A percentile compares a stretch with the other conserved stretches of the same genome.
Conservation (phyloP, 1,140 invertebrate genomes). For the Phthorimaea operculella region DNA sequence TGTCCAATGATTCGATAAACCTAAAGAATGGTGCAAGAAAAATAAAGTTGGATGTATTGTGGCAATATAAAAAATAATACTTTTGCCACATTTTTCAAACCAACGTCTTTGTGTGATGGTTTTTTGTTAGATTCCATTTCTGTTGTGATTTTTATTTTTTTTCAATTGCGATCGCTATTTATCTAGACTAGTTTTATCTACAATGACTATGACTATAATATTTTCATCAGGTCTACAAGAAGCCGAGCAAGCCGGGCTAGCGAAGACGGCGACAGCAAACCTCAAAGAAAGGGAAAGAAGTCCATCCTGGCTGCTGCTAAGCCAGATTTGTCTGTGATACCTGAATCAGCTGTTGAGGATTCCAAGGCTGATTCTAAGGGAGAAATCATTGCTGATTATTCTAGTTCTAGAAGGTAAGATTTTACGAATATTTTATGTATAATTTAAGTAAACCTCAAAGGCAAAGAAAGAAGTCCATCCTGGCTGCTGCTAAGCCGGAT, state of each 20-base stretch:
- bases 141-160: no score
- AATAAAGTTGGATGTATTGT: no score
- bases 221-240: constrained; percentile 7
- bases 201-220: no score
- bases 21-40: no score
- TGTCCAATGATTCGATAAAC: no score
- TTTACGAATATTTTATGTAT: constrained; percentile 3
- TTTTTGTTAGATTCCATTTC: no score
- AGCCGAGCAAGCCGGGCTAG: constrained; percentile 32
- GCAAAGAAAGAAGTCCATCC: constrained; percentile 41
- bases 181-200: no score
- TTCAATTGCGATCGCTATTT: no score
- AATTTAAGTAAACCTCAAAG: constrained; percentile 19
- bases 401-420: constrained; percentile 40
- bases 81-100: no score
- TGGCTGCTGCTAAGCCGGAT: constrained; percentile 43
- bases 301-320: constrained; percentile 36
- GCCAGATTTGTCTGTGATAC: constrained; percentile 60
- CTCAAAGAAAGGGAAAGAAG: constrained; percentile 38
- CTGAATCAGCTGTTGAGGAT: constrained; percentile 45
- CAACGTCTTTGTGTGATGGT: no score
- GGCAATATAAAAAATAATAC: no score
- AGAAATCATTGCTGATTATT: constrained; percentile 35
- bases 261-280: constrained; percentile 21
- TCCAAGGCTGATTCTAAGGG: constrained; percentile 11